Conservation (phyloP, 2,888 invertebrate genomes). For the Drosophila pseudotalamancana region DNA sequence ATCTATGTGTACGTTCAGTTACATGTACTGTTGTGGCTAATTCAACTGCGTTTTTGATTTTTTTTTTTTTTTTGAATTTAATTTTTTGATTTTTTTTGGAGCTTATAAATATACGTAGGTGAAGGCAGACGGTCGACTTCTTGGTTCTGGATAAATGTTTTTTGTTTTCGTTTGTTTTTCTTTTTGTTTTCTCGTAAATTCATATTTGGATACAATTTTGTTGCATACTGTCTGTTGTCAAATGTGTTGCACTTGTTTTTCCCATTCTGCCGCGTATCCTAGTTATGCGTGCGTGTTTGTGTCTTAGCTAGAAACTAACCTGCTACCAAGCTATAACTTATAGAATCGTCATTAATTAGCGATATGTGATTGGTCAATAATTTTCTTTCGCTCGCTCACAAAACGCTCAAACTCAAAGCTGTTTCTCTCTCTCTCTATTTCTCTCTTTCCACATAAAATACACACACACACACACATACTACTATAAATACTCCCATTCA, state of each 20-base stretch:
- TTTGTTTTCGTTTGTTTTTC: not conserved
- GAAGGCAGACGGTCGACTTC: not conserved
- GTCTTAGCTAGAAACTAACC: conserved; percentile 25
- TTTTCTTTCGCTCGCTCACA: conserved; percentile 34
- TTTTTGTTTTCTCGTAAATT: not conserved
- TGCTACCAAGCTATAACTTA: not conserved
- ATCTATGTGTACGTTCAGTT: conserved; percentile 58
- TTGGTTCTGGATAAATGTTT: not conserved
- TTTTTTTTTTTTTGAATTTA: too few species aligned
- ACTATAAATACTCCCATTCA: too few species aligned
- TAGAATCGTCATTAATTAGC: conserved; percentile 1
- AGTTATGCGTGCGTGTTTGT: conserved; percentile 22
- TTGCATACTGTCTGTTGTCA: conserved; percentile 6
- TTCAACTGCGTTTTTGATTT: too few species aligned
- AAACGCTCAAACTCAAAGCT: conserved; percentile 46
- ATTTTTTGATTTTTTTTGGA: not conserved
- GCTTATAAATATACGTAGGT: not conserved
- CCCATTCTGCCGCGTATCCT: conserved; percentile 4
- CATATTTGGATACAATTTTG: conserved; percentile 6
- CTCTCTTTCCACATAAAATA: conserved; percentile 6
- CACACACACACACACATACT: conserved; percentile 3
- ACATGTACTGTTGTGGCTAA: conserved; percentile 24
- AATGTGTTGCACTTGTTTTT: not conserved
- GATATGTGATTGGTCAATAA: conserved; percentile 30
- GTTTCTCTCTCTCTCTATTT: conserved; percentile 42